Evolutionary conservation across 1,140 invertebrate species (phyloP).

Genomic region (Solenopsis invicta): DNA sequence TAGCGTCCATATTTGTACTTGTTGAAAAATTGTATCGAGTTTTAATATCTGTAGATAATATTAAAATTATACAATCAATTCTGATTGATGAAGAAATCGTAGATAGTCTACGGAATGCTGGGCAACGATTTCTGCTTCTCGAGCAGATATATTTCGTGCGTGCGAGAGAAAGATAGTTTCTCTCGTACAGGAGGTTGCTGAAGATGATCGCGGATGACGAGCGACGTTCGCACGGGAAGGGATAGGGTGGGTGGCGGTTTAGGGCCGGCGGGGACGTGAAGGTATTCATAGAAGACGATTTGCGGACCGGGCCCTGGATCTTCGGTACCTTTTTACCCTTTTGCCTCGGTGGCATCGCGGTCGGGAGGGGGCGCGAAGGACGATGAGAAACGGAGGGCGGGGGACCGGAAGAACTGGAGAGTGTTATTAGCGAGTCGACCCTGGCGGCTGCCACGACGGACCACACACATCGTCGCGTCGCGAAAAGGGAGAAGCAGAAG

Average conservation of each 20-base stretch:
- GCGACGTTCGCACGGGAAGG: constrained; percentile 64
- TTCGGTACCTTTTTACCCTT: constrained; percentile 80
- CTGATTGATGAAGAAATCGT: background rate
- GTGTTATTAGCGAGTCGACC: constrained; percentile 84
- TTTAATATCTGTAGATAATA: background rate
- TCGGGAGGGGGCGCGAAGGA: constrained; percentile 62
- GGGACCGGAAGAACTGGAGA: constrained; percentile 71
- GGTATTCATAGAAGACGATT: constrained; percentile 83
- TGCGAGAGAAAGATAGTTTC: background rate
- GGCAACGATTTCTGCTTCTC: constrained; percentile 4
- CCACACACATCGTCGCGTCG: constrained; percentile 84
- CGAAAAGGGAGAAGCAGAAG: constrained; percentile 71
- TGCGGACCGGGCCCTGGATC: constrained; percentile 78
- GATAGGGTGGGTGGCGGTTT: constrained; percentile 38
- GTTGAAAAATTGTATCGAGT: background rate
- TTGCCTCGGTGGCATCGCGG: constrained; percentile 65
- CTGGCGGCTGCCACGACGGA: constrained; percentile 84
- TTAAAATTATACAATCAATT: background rate
- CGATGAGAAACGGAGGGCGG: constrained; percentile 52
- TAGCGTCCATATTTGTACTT: background rate
- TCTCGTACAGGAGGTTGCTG: constrained; percentile 33
- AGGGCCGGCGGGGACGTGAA: constrained; percentile 65
- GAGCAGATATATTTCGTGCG: background rate
- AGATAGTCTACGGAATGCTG: background rate
- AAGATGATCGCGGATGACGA: constrained; percentile 74